Evolutionary conservation across 2,888 invertebrate species (phyloP), one percentile per base, ranked within the genome.

Genomic region (Agrochola litura): DNA sequence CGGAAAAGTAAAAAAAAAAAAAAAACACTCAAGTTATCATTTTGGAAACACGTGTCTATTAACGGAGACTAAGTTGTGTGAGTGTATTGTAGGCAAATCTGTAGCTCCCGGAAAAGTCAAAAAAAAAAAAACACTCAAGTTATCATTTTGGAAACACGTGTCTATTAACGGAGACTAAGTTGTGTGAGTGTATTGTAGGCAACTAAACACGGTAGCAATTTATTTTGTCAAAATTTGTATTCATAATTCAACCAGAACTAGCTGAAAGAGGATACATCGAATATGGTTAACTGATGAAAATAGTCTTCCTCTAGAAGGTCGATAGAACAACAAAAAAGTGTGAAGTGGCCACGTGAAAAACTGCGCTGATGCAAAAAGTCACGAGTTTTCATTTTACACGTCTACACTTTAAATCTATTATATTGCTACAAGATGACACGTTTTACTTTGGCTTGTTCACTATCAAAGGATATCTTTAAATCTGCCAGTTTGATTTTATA

Each of bases 361-460:
- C 41, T 30, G 63, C 43, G 61, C 30, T 78, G n/a, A 67, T 56
- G 76, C 68, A 79, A 85, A 79, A 75, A 68, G 60, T 86, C 86
- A 79, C 74, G 79, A 77, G 61, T 74, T 60, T 65, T 77, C 63
- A 63, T 71, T 81, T 76, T 41, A 67, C 84, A 80, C 12, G 58
- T 64, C 54, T 65, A 30, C 16, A 30, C 25, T 54, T 70, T 41
- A 22, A 64, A 64, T 30, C n/a, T 43, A 56, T 41, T 46, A 73
- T 41, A 37, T 64, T 30, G 12, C 58, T 54, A 19, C 30, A 54
- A 67, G 46, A 66, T 2, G 49, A 25, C n/a, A 67, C 30, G 52
- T 41, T 67, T 76, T 41, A 56, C 58, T 73, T 72, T 64, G n/a
- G 14, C 41, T 60, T 68, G 71, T 66, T 70, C 22, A 72, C 30